Conservation (phyloP, 2,113 vertebrate genomes). For the Dicrurus megarhynchus region DNA sequence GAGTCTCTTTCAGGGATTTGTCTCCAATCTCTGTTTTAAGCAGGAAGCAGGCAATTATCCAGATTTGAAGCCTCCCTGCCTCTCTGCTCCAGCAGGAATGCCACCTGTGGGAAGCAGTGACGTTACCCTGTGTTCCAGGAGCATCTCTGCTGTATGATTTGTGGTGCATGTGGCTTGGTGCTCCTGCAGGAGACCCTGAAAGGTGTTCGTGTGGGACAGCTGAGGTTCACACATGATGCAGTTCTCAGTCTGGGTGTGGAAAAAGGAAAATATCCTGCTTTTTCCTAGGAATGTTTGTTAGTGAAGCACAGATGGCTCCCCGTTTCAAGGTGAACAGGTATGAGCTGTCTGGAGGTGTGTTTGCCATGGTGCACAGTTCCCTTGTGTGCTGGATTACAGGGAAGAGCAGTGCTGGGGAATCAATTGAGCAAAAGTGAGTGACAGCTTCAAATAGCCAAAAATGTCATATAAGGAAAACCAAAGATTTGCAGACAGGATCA, state of each 20-base stretch:
- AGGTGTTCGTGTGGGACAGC: background rate
- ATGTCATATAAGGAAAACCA: background rate
- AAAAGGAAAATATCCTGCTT: background rate
- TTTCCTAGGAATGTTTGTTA: background rate
- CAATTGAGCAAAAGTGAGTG: background rate
- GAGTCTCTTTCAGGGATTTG: background rate
- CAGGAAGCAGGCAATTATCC: background rate
- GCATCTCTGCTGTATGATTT: background rate
- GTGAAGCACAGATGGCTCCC: background rate
- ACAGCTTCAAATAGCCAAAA: background rate
- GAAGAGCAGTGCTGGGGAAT: background rate
- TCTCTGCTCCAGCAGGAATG: background rate
- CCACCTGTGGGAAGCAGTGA: accelerated
- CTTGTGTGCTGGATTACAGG: background rate
- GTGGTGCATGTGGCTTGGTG: background rate
- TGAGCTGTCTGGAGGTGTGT: background rate
- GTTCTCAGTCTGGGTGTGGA: background rate
- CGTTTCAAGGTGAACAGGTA: background rate
- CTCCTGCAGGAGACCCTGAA: background rate
- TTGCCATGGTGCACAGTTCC: background rate
- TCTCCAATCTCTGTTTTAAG: background rate
- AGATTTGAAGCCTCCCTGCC: background rate
- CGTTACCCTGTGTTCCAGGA: background rate
- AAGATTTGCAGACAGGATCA: background rate
- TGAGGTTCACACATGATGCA: background rate